Conservation (phyloP, 2,888 invertebrate species). For the Phlogophora meticulosa region DNA sequence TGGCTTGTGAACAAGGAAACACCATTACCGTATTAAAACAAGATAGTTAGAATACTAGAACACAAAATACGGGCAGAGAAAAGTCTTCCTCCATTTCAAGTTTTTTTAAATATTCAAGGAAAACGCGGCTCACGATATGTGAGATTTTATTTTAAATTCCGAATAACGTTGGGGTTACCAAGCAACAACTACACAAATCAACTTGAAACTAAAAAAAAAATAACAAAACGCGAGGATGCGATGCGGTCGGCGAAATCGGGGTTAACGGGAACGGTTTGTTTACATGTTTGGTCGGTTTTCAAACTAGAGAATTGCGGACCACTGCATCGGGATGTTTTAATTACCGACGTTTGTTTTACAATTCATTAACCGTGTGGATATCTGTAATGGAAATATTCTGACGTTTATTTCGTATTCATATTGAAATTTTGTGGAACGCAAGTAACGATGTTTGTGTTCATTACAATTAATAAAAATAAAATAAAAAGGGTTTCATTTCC, state of each 20-base stretch:
- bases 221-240: slow-evolving; percentile 71
- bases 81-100: slow-evolving; percentile 5
- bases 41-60: too few relatives aligned
- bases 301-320: slow-evolving; percentile 69
- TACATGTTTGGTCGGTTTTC: slow-evolving; percentile 78
- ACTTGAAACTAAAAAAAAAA: slow-evolving; percentile 78
- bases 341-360: slow-evolving; percentile 73
- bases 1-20: too few relatives aligned
- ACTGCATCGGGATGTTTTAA: slow-evolving; percentile 76
- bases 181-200: slow-evolving; percentile 79
- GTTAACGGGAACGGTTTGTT: slow-evolving; percentile 83
- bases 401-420: slow-evolving; percentile 50
- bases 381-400: slow-evolving; percentile 52
- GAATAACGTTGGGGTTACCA: slow-evolving; percentile 68
- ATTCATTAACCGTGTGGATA: slow-evolving; percentile 66
- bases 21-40: too few relatives aligned
- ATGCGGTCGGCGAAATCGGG: slow-evolving; percentile 77
- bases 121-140: slow-evolving; percentile 32
- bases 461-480: slow-evolving; percentile 19
- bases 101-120: slow-evolving; percentile 38
- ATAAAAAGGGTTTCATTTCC: too few relatives aligned
- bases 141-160: slow-evolving; percentile 66
- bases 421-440: slow-evolving; percentile 30
- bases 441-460: slow-evolving; percentile 8
- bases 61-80: slow-evolving; percentile 13